A percentile compares a stretch with the other conserved stretches of the same genome.
Evolutionary conservation across 2,888 invertebrate species (phyloP).

Genomic region (Leptopterna dolabrata): DNA sequence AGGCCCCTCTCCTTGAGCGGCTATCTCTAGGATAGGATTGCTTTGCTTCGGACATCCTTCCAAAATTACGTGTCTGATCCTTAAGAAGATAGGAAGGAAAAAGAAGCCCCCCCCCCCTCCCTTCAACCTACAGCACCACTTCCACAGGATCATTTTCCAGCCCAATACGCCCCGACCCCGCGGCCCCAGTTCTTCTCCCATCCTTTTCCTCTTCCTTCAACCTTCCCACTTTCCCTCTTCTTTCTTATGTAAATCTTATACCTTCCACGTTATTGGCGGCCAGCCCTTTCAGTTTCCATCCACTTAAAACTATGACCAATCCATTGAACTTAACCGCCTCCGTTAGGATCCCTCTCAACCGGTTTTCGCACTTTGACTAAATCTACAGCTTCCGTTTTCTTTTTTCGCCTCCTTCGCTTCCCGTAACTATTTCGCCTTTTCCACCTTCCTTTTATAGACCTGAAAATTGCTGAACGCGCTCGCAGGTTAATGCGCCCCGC

Average conservation of each 20-base stretch:
- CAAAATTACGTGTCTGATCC: slow-evolving; percentile 60
- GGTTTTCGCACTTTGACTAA: slow-evolving; percentile 32
- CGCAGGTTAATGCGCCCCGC: not conserved
- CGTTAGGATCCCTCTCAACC: slow-evolving; percentile 27
- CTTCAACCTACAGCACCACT: not conserved
- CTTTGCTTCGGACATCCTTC: slow-evolving; percentile 57
- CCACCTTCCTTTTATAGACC: not conserved
- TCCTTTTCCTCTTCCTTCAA: not conserved
- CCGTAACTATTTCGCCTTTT: not conserved
- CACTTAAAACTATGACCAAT: slow-evolving; percentile 49
- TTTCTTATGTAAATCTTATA: slow-evolving; percentile 46
- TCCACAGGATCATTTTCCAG: slow-evolving; percentile 27
- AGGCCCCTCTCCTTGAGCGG: not conserved
- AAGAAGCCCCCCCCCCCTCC: slow-evolving; percentile 10
- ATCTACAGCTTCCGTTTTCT: slow-evolving; percentile 10
- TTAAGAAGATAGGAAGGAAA: slow-evolving; percentile 47
- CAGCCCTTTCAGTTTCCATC: slow-evolving; percentile 24
- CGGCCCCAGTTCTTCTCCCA: not conserved
- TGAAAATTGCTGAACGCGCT: not conserved
- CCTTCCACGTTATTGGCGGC: slow-evolving; percentile 42
- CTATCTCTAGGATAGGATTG: slow-evolving; percentile 54
- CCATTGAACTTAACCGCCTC: slow-evolving; percentile 39
- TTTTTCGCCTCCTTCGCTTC: slow-evolving; percentile 15
- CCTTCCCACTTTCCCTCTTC: slow-evolving; percentile 21
- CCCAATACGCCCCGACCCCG: slow-evolving; percentile 1